A percentile compares a stretch with the other conserved stretches of the same genome.
Evolutionary conservation across 2,113 vertebrate genomes (phyloP).

Genomic region (Petroica traversi): DNA sequence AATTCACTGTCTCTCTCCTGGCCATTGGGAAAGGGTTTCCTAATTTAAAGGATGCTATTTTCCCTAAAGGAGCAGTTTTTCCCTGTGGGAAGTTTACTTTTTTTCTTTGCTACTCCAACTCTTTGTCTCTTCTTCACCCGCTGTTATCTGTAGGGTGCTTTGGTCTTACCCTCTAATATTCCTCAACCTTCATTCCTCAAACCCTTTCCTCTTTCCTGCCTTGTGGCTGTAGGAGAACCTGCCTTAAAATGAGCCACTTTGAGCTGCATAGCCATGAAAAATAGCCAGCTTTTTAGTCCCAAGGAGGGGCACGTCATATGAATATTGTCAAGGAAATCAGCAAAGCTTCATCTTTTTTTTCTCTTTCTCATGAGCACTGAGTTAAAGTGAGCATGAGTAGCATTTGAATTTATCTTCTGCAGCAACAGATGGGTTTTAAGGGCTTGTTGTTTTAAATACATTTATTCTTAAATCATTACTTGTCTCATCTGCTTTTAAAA

Average conservation of each 20-base stretch:
- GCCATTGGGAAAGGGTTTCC: not conserved
- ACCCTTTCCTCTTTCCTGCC: not conserved
- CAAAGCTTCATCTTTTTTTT: not conserved
- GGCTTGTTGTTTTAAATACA: not conserved
- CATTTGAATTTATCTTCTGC: not conserved
- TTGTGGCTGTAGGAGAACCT: not conserved
- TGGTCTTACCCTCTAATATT: not conserved
- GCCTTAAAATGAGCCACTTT: not conserved
- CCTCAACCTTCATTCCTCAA: not conserved
- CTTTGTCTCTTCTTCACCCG: not conserved
- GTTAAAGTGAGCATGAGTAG: not conserved
- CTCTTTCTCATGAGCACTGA: not conserved
- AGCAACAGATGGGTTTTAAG: not conserved
- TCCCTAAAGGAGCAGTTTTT: not conserved
- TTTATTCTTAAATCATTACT: not conserved
- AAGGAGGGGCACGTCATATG: not conserved
- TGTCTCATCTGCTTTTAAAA: not conserved
- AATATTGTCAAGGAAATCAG: not conserved
- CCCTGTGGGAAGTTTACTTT: not conserved
- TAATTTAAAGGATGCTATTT: not conserved
- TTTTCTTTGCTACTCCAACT: not conserved
- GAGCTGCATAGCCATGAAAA: not conserved
- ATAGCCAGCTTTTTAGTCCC: not conserved
- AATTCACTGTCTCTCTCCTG: not conserved
- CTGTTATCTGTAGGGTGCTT: fast-evolving